phyloP scores from a whole-genome alignment of 2,888 invertebrate genomes.

The Phaedon cochleariae region DNA sequence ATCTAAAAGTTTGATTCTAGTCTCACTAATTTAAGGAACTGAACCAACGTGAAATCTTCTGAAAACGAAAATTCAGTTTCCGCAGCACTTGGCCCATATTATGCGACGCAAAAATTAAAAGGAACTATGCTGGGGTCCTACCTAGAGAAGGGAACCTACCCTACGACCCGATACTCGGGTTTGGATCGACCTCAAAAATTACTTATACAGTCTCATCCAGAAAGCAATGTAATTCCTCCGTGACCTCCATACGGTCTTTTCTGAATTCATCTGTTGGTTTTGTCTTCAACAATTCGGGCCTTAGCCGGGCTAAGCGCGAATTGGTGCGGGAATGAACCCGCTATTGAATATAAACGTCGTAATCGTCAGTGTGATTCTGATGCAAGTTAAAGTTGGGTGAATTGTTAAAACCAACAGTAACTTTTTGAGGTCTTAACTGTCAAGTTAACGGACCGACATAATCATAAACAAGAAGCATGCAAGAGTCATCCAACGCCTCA shows the following conservation, averaged over 20 bases:
- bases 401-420: slow-evolving; percentile 64
- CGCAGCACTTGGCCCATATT: slow-evolving; percentile 26
- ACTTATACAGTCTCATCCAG: slow-evolving; percentile 64
- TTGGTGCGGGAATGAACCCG: slow-evolving; percentile 45
- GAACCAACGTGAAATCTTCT: slow-evolving; percentile 22
- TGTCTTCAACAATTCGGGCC: slow-evolving; percentile 61
- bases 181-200: slow-evolving; percentile 64
- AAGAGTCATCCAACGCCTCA: not conserved
- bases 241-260: slow-evolving; percentile 59
- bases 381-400: slow-evolving; percentile 56
- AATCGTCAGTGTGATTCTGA: slow-evolving; percentile 48
- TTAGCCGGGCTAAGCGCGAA: slow-evolving; percentile 50
- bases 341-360: slow-evolving; percentile 34
- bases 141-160: slow-evolving; percentile 60
- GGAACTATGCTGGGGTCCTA: slow-evolving; percentile 58
- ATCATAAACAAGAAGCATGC: slow-evolving; percentile 49
- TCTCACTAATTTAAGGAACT: slow-evolving; percentile 36
- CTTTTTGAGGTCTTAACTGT: slow-evolving; percentile 62
- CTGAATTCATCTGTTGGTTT: slow-evolving; percentile 62
- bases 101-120: slow-evolving; percentile 35
- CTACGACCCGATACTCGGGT: slow-evolving; percentile 54
- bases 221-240: slow-evolving; percentile 62
- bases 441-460: slow-evolving; percentile 54
- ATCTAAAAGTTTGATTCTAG: slow-evolving; percentile 42
- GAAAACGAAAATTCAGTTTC: slow-evolving; percentile 22